Evolutionary conservation across 2,113 vertebrate genomes (phyloP), one percentile per base, ranked within the genome.

Genomic region (Kobus ellipsiprymnus): DNA sequence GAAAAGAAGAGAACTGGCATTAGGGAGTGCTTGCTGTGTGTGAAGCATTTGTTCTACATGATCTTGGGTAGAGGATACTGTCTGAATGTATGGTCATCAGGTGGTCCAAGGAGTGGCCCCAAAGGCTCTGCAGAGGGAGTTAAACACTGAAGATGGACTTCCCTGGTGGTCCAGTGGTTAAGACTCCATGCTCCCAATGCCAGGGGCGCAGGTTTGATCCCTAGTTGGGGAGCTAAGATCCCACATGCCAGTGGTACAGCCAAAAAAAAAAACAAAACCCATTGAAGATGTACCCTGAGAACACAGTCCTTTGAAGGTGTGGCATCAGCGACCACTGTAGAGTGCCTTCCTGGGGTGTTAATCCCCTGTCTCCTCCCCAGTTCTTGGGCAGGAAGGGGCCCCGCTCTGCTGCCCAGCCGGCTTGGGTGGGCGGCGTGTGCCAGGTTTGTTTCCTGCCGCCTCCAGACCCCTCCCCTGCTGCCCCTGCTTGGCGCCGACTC

Each of bases 341-440:
- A 64, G 74, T 6, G 9, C 40, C 48, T 60, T 46, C 36, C 67
- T n/a, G 40, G 82, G 71, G 40, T 10, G 33, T 9, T 5, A 4
- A 50, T 7, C 44, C 16, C 33, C 95, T 21, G 1, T 52, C 36
- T 52, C 30, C 82, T 90, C 62, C 36, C 13, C 5, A 3, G 11
- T 48, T 84, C 55, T 7, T 8, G 30, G 19, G 50, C 5, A 27
- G 82, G 83, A 50, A 14, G 60, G 60, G 50, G 40, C 90, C 80
- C 40, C 16, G 1, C 48, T 55, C 55, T 1, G 11, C 3, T 40
- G 87, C 48, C 50, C 74, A 67, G 46, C 30, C 1, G 6, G n/a
- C 17, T 3, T 21, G 7, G 10, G 19, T 71, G 52, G 7, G 15
- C 0, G 0, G 12, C 0, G 0, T 6, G 14, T 5, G 17, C 27